phyloP scores from a whole-genome alignment of 1,140 invertebrate species.

The Caerostris extrusa region DNA sequence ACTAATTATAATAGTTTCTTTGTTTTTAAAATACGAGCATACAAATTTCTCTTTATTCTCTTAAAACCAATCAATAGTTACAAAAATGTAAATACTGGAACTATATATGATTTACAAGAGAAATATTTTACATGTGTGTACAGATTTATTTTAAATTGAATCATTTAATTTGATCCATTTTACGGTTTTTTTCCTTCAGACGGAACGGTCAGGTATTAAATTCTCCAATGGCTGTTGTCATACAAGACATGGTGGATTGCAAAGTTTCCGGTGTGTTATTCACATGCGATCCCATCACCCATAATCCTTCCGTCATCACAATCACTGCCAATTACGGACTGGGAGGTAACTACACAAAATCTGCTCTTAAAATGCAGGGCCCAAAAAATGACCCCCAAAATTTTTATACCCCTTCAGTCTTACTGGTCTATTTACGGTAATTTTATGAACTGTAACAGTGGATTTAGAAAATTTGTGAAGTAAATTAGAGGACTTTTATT shows the following conservation, averaged over 20 bases:
- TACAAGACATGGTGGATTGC: constrained; percentile 89
- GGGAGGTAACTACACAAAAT: constrained; percentile 84
- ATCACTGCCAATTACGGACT: constrained; percentile 91
- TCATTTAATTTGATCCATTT: no score
- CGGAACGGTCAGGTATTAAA: constrained; percentile 86
- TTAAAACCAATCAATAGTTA: no score
- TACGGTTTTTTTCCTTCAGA: constrained; percentile 80
- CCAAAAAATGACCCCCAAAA: no score
- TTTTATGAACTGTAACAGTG: background rate
- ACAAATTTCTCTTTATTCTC: no score
- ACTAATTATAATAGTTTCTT: no score
- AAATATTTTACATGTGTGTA: no score
- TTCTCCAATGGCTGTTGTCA: constrained; percentile 88
- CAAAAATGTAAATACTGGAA: no score
- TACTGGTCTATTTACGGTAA: background rate
- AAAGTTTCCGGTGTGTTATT: constrained; percentile 90
- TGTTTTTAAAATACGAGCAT: no score
- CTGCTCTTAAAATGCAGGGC: background rate
- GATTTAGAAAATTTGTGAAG: no score
- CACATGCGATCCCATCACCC: constrained; percentile 88
- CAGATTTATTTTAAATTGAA: no score
- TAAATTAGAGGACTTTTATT: background rate
- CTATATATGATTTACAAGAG: no score
- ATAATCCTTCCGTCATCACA: constrained; percentile 86
- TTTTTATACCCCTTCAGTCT: background rate